Conservation (phyloP, 2,888 invertebrate genomes). For the Gibbula magus region DNA sequence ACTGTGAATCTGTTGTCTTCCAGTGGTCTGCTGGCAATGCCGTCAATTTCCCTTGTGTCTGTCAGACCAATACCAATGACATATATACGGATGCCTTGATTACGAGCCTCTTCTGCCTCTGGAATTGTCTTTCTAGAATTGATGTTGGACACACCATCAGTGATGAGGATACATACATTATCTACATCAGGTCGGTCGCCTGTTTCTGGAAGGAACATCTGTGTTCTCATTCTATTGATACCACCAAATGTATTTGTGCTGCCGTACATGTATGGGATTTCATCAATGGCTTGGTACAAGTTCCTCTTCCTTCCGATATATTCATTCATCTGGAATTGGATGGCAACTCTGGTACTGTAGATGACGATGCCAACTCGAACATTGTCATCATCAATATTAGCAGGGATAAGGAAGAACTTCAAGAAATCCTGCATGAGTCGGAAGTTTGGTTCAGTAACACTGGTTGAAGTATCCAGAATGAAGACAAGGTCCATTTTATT, state of each 20-base stretch:
- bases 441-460: slow-evolving; percentile 56
- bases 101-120: slow-evolving; percentile 46
- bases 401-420: slow-evolving; percentile 52
- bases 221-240: slow-evolving; percentile 47
- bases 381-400: slow-evolving; percentile 46
- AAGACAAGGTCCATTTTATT: slow-evolving; percentile 57
- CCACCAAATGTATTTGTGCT: slow-evolving; percentile 67
- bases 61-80: slow-evolving; percentile 42
- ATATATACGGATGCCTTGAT: slow-evolving; percentile 38
- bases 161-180: slow-evolving; percentile 57
- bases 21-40: slow-evolving; percentile 47
- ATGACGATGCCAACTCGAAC: slow-evolving; percentile 59
- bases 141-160: slow-evolving; percentile 66
- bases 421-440: slow-evolving; percentile 53
- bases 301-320: slow-evolving; percentile 44
- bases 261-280: slow-evolving; percentile 54
- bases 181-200: slow-evolving; percentile 57
- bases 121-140: slow-evolving; percentile 54
- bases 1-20: slow-evolving; percentile 47
- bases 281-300: slow-evolving; percentile 48
- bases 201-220: slow-evolving; percentile 50
- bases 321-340: slow-evolving; percentile 57
- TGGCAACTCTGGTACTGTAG: slow-evolving; percentile 44
- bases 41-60: slow-evolving; percentile 49
- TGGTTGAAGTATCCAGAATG: slow-evolving; percentile 65